A percentile compares a stretch with the other conserved stretches of the same genome.
Evolutionary conservation across 2,797 vertebrate genomes (phyloP).

Genomic region (Hylomyscus alleni): DNA sequence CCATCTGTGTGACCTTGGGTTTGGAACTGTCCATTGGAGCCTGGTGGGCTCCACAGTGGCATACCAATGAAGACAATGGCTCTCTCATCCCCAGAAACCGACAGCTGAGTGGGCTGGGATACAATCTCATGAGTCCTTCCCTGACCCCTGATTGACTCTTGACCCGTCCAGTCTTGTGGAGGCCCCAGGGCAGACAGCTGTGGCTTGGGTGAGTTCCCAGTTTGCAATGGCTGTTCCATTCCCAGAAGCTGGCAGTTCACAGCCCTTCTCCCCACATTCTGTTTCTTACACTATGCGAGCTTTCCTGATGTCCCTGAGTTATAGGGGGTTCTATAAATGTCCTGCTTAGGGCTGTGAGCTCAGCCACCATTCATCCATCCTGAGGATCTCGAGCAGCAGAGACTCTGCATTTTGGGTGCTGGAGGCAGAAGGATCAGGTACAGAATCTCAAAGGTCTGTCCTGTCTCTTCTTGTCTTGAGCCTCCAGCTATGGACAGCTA

Average conservation of each 20-base stretch:
- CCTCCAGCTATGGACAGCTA: background rate
- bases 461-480: background rate
- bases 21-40: background rate
- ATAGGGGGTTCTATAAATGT: background rate
- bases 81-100: background rate
- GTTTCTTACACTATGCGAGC: background rate
- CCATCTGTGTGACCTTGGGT: background rate
- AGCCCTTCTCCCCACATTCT: background rate
- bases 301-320: background rate
- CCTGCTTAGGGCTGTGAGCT: background rate
- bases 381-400: background rate
- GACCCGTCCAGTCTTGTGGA: background rate
- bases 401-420: background rate
- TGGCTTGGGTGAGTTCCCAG: background rate
- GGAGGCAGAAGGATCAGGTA: background rate
- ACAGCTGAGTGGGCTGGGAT: background rate
- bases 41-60: background rate
- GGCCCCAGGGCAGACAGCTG: background rate
- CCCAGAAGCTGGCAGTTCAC: background rate
- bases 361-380: background rate
- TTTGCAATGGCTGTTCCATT: background rate
- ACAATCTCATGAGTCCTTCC: background rate
- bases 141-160: background rate
- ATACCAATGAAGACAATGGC: background rate
- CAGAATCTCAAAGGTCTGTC: background rate